Evolutionary conservation across 2,888 invertebrate genomes (phyloP), one percentile per base, ranked within the genome.

Genomic region (Amblyjoppa fuscipennis): DNA sequence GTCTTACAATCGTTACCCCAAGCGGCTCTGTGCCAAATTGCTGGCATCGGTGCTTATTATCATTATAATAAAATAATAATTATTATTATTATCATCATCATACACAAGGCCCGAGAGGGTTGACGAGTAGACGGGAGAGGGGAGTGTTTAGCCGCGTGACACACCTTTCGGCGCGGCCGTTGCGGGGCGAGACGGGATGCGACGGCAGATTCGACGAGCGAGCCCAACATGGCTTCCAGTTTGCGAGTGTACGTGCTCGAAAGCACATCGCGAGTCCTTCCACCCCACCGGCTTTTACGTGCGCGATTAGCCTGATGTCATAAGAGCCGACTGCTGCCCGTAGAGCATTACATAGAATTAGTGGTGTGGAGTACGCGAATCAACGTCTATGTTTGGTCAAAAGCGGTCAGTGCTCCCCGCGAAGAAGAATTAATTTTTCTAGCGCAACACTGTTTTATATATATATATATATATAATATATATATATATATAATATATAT

Each of bases 151-250:
- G 59, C 25, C 59, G 59, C 59, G 59, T 59, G 59, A 59, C 25
- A 59, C 59, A 25, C 59, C 28, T 59, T 59, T 25, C 11, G 25
- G 28, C 28, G 11, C 11, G 59, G 66, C 56, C 49, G 83, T 81
- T 71, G 83, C 80, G 87, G 83, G 38, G 80, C 13, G 85, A 64
- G 28, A 69, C 71, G 53, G 85, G 81, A 64, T n/a, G 86, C 89
- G 83, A 66, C 75, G 88, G 87, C 88, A 87, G 87, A 88, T 88
- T 83, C 84, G 84, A 80, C 87, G 87, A 84, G 70, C 31, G 16
- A 64, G 64, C 83, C 87, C 91, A 92, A 92, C 88, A 92, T 92
- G 92, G 91, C 91, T 88, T 78, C 90, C 91, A 92, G 92, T 92
- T 91, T 87, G 90, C 89, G 89, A 90, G 90, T 89, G 90, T 87